Conservation (phyloP, 64 coral and sea anemone genomes). For the Porites australiensis region DNA sequence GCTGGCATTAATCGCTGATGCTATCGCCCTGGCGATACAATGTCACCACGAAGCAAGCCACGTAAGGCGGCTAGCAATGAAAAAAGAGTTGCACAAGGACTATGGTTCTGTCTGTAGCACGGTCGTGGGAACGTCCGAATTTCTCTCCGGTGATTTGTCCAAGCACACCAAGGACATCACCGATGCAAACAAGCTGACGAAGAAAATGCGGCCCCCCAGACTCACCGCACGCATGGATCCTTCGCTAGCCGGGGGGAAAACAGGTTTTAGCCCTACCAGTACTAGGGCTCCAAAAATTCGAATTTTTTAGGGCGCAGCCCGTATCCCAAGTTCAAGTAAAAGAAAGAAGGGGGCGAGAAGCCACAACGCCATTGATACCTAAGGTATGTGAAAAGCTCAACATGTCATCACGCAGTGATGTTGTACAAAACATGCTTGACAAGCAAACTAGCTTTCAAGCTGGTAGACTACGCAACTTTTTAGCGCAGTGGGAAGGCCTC, state of each 20-base stretch:
- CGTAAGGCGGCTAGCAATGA: no score
- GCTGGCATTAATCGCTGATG: no score
- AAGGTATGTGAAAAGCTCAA: conserved; percentile 10
- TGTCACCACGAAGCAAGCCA: no score
- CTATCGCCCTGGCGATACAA: no score
- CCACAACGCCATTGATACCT: neutral
- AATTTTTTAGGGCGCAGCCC: conserved; percentile 8
- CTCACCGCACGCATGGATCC: neutral
- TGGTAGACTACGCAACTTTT: conserved; percentile 3
- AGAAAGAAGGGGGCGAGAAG: conserved; percentile 4
- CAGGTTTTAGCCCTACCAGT: neutral
- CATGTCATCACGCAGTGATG: neutral
- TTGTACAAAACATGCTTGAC: neutral
- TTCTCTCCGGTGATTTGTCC: neutral
- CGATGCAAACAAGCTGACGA: conserved; percentile 2
- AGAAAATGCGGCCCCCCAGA: conserved; percentile 14
- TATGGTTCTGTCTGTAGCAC: no score
- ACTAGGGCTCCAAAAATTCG: neutral
- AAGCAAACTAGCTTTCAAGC: conserved; percentile 6
- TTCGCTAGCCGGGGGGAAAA: conserved; percentile 6
- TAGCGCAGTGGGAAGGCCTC: conserved; percentile 1
- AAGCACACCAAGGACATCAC: conserved; percentile 7
- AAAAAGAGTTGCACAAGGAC: no score
- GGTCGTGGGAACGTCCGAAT: neutral
- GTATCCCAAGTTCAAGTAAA: neutral